These are phyloP conservation scores for Catonia carolina DNA, from an alignment of 2,888 invertebrate genomes.

Conservation along the genomic window DNA sequence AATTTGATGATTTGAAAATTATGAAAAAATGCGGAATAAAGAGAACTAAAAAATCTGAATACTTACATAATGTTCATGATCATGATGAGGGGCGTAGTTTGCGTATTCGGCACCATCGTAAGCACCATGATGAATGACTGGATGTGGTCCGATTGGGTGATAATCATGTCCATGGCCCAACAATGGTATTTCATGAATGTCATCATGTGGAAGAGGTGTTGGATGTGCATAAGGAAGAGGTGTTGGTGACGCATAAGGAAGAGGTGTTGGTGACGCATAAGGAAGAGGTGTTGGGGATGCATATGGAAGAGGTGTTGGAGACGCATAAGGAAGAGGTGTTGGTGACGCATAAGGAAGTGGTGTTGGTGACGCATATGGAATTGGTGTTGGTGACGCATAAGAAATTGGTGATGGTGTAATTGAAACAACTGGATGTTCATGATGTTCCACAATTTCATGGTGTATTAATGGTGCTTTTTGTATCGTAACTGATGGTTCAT, in stretches of 20 bases:
- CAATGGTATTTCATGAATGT: not conserved
- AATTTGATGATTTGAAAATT: too few species aligned
- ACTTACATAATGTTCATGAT: conserved; percentile 37
- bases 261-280: too few species aligned
- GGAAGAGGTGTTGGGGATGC: too few species aligned
- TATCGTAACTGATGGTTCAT: not conserved
- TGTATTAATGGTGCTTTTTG: conserved; percentile 6
- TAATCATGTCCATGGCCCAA: not conserved
- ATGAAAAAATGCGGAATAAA: too few species aligned
- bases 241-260: too few species aligned
- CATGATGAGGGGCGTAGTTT: conserved; percentile 36
- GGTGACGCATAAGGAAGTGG: not conserved
- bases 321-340: not conserved
- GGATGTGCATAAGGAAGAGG: not conserved
- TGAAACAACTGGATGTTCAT: not conserved
- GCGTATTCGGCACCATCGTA: conserved; percentile 33
- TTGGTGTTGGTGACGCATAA: not conserved
- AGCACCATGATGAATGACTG: not conserved
- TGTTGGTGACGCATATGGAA: not conserved
- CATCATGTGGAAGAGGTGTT: not conserved
- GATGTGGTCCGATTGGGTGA: not conserved
- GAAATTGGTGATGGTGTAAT: too few species aligned
- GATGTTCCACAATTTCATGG: not conserved
- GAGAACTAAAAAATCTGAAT: too few species aligned
- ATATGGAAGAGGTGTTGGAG: not conserved